Evolutionary conservation across 2,888 invertebrate species (phyloP).

Genomic region (Ariolimax columbianus): DNA sequence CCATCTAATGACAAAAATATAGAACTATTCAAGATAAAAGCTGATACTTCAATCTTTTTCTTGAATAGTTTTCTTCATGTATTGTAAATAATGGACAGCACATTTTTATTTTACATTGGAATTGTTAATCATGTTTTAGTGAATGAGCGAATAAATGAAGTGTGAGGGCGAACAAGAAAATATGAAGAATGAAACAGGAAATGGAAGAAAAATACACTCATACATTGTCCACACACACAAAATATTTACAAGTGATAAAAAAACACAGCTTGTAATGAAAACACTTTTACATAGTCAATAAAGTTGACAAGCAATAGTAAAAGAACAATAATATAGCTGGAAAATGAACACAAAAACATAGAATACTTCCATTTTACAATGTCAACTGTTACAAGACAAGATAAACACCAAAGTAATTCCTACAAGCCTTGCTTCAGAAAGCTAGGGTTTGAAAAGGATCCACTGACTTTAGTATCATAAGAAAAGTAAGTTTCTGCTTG

Average conservation of each 20-base stretch:
- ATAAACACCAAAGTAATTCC: too few relatives aligned
- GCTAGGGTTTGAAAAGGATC: too few relatives aligned
- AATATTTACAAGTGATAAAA: neutral
- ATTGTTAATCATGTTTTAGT: neutral
- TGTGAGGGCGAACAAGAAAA: neutral
- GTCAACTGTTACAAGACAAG: too few relatives aligned
- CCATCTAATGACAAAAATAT: neutral
- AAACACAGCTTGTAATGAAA: neutral
- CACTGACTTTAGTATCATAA: too few relatives aligned
- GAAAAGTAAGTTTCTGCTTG: too few relatives aligned
- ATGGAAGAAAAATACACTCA: neutral
- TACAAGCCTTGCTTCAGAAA: too few relatives aligned
- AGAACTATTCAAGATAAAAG: neutral
- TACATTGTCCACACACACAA: neutral
- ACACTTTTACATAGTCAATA: neutral
- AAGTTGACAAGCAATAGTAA: neutral
- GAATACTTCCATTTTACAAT: too few relatives aligned
- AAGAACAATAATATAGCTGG: too few relatives aligned
- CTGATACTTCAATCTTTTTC: neutral
- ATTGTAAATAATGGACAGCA: neutral
- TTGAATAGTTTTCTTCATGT: neutral
- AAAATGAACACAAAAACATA: too few relatives aligned
- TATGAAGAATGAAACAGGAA: too few relatives aligned
- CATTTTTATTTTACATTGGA: neutral
- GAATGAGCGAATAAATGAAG: neutral